Percentiles rank a stretch among this genome's conserved stretches.
Evolutionary conservation across 1,140 invertebrate species (phyloP).

Genomic region (Ostrea edulis): DNA sequence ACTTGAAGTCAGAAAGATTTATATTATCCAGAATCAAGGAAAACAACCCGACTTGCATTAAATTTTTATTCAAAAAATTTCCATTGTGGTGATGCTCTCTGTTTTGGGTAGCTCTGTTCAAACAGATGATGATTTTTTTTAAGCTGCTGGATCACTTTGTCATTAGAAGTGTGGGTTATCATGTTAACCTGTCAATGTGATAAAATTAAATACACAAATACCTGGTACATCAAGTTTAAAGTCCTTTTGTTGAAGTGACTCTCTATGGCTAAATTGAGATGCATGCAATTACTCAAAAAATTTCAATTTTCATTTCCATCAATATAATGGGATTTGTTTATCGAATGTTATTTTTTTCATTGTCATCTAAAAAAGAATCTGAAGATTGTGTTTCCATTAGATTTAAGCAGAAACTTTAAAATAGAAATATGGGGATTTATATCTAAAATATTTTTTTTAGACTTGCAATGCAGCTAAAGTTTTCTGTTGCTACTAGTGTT

Average conservation of each 20-base stretch:
- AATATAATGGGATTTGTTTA: background rate
- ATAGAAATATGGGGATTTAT: too few relatives aligned
- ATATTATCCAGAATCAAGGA: too few relatives aligned
- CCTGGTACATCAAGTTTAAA: constrained; percentile 14
- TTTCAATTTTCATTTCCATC: background rate
- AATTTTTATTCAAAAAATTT: background rate
- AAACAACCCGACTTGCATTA: too few relatives aligned
- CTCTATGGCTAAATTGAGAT: background rate
- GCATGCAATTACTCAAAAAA: background rate
- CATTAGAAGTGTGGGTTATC: background rate
- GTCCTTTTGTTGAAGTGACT: constrained; percentile 24
- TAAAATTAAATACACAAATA: constrained; percentile 23
- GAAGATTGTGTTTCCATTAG: too few relatives aligned
- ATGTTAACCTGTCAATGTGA: constrained; percentile 7
- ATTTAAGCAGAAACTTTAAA: too few relatives aligned
- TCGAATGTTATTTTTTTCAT: too few relatives aligned
- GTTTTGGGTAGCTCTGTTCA: background rate
- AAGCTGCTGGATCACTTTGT: background rate
- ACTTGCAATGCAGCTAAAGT: too few relatives aligned
- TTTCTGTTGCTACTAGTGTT: too few relatives aligned
- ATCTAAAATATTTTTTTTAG: too few relatives aligned
- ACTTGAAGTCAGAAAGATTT: background rate
- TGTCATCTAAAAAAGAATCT: too few relatives aligned
- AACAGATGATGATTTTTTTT: background rate
- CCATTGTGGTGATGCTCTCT: background rate